A percentile compares a stretch with the other conserved stretches of the same genome.
These are phyloP conservation scores for Lepidothrix coronata DNA, from an alignment of 2,113 vertebrate genomes.

Conservation along the genomic window DNA sequence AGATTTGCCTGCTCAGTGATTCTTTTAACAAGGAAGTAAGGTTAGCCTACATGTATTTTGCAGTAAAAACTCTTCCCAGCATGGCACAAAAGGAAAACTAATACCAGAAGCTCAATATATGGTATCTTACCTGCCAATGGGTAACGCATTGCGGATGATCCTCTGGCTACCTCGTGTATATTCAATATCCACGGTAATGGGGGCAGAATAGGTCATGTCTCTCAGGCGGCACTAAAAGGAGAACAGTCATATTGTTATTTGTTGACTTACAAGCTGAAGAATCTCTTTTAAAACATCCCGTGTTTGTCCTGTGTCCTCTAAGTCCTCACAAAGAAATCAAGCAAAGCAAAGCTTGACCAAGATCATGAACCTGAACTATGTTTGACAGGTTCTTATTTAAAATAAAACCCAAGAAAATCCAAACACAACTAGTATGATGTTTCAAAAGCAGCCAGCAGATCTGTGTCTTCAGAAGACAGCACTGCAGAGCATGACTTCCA, in stretches of 20 bases:
- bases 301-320: not conserved
- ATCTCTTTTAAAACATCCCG: not conserved
- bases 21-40: not conserved
- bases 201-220: conserved; percentile 97
- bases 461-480: not conserved
- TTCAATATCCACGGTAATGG: conserved; percentile 96
- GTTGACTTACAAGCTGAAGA: not conserved
- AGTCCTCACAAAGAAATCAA: not conserved
- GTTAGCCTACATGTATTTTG: not conserved
- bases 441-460: not conserved
- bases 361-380: not conserved
- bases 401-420: not conserved
- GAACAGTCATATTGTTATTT: not conserved
- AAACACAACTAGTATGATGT: not conserved
- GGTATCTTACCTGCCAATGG: conserved; percentile 87
- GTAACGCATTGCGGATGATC: conserved; percentile 94
- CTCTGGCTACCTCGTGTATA: conserved; percentile 97
- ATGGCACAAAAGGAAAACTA: not conserved
- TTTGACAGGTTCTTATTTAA: not conserved
- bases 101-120: rapidly evolving
- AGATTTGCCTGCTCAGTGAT: not conserved
- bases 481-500: not conserved
- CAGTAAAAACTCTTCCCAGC: not conserved
- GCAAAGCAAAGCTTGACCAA: not conserved
- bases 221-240: conserved; percentile 88